Evolutionary conservation across 1,140 invertebrate species (phyloP).

Genomic region (Calosoma granatense): DNA sequence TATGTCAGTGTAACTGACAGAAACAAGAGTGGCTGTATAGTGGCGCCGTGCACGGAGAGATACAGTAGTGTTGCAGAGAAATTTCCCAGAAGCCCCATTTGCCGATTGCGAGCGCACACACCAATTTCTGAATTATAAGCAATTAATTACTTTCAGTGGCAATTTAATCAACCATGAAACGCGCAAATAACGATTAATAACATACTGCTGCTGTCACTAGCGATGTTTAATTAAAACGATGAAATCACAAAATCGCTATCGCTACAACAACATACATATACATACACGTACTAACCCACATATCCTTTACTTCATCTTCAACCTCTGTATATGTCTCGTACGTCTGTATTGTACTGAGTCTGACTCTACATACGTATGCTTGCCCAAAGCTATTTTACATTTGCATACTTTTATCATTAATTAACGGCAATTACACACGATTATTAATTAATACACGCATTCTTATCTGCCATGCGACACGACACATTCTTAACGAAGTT

Average conservation of each 20-base stretch:
- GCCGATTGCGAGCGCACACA: not conserved
- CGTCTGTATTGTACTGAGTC: not conserved
- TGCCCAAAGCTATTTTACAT: not conserved
- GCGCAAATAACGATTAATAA: slow-evolving; percentile 7
- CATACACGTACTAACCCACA: not conserved
- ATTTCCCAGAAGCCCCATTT: slow-evolving; percentile 8
- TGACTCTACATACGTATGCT: not conserved
- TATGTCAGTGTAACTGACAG: slow-evolving; percentile 1
- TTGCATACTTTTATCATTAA: not conserved
- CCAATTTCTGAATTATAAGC: slow-evolving; percentile 9
- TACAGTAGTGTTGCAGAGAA: not conserved
- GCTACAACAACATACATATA: not conserved
- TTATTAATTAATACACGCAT: too few relatives aligned
- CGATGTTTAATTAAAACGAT: slow-evolving; percentile 1
- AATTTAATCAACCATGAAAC: slow-evolving; percentile 9
- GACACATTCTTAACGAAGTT: too few relatives aligned
- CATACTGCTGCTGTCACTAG: slow-evolving; percentile 3
- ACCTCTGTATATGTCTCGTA: too few relatives aligned
- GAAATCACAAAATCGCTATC: not conserved
- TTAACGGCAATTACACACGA: not conserved
- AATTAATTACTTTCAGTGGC: slow-evolving; percentile 9
- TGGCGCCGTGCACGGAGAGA: not conserved
- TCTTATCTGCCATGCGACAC: too few relatives aligned
- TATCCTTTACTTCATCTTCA: too few relatives aligned
- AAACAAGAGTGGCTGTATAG: not conserved